Evolutionary conservation across 2,888 invertebrate species (phyloP), one percentile per base, ranked within the genome.

Genomic region (Omphaloscelis lunosa): DNA sequence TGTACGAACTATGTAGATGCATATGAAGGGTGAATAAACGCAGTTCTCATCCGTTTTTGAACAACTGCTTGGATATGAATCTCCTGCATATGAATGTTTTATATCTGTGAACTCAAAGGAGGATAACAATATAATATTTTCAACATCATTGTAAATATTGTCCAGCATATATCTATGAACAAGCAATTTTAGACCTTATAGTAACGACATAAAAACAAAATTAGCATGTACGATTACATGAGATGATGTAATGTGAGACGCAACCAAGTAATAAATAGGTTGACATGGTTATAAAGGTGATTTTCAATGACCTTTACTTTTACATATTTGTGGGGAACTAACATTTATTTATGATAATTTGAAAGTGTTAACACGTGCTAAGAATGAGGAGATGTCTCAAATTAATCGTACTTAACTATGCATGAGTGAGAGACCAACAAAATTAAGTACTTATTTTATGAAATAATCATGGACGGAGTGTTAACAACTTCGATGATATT

Each of bases 391-490:
- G 78, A 78, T 65, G 80, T 87, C 82, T 89, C 86, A 80, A 88
- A 85, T 88, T 76, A 80, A 81, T 77, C 69, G 85, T 79, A 89
- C 88, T 88, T 87, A 87, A 84, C 75, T 86, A 86, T 77, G 86
- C 77, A 88, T 88, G 85, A 85, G 78, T 88, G 89, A 90, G 91
- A 93, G 92, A 95, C 92, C 93, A 95, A 92, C 80, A 87, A 93
- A 92, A 94, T 96, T 96, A 96, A 96, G 96, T 96, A 96, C 96
- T 95, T 95, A 94, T 91, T 92, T 91, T 90, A 94, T 93, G 94
- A 94, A 93, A 92, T 92, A 92, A 91, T 86, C 90, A 92, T 95
- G 96, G 96, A 96, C 96, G 96, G 96, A 96, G 95, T 93, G 94
- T 94, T 93, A 93, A 94, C 91, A 93, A 94, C 92, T 91, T 90